phyloP scores from a whole-genome alignment of 2,888 invertebrate species.

The Mesoligia furuncula region DNA sequence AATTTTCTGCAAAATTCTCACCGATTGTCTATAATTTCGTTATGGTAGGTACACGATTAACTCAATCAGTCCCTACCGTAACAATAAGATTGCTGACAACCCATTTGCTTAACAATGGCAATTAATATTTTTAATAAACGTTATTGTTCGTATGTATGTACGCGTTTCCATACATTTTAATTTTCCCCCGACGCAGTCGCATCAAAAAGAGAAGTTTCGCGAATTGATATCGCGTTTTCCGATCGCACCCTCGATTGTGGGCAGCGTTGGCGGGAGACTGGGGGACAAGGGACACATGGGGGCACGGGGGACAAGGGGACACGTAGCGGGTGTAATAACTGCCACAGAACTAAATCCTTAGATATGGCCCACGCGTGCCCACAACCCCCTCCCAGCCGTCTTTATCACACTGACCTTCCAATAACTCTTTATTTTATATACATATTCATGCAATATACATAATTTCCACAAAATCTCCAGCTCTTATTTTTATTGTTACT shows the following conservation, averaged over 20 bases:
- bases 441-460: conserved; percentile 60
- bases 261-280: conserved; percentile 50
- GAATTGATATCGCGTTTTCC: conserved; percentile 82
- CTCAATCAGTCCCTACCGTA: conserved; percentile 5
- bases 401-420: conserved; percentile 71
- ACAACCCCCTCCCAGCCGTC: conserved; percentile 63
- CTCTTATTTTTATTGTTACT: conserved; percentile 54
- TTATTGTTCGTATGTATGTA: conserved; percentile 62
- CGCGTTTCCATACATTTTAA: conserved; percentile 73
- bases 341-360: conserved; percentile 78
- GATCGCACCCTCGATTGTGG: conserved; percentile 75
- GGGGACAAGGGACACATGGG: conserved; percentile 19
- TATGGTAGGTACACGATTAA: background rate
- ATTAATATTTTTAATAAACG: conserved; percentile 64
- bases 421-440: conserved; percentile 67
- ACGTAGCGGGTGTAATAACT: conserved; percentile 75
- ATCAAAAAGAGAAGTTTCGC: conserved; percentile 76
- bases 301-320: conserved; percentile 34
- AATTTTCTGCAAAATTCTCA: background rate
- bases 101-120: conserved; percentile 41
- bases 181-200: conserved; percentile 71
- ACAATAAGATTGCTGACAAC: conserved; percentile 38
- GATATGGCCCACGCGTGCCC: conserved; percentile 67
- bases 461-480: conserved; percentile 55
- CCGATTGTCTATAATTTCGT: background rate